Percentiles rank a stretch among this genome's conserved stretches.
Conservation (phyloP, 2,888 invertebrate genomes). For the Euproctis similis region DNA sequence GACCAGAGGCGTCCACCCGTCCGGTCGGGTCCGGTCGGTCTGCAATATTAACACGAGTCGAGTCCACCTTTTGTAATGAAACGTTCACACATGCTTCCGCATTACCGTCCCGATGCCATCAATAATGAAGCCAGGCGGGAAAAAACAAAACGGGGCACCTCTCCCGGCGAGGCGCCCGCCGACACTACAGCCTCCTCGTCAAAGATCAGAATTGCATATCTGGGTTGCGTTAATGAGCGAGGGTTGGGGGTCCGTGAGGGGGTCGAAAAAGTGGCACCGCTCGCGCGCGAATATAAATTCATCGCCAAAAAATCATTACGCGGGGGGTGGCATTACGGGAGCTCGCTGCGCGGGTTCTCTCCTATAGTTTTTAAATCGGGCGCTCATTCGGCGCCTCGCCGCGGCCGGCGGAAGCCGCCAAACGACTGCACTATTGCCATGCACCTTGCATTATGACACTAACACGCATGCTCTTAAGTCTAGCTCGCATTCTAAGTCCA, state of each 20-base stretch:
- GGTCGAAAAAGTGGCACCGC: conserved; percentile 77
- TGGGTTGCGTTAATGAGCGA: conserved; percentile 79
- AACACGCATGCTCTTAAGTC: conserved; percentile 52
- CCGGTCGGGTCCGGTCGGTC: conserved; percentile 71
- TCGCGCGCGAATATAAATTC: conserved; percentile 84
- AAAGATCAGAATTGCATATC: conserved; percentile 82
- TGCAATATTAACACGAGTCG: conserved; percentile 73
- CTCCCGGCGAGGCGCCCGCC: conserved; percentile 72
- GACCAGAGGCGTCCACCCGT: conserved; percentile 65
- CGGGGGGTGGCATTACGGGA: conserved; percentile 83
- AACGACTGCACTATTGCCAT: conserved; percentile 41
- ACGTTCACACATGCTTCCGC: conserved; percentile 77
- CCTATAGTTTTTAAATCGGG: conserved; percentile 75
- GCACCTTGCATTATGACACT: conserved; percentile 37
- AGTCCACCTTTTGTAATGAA: conserved; percentile 76
- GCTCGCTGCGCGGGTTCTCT: conserved; percentile 69
- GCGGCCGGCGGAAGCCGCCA: conserved; percentile 59
- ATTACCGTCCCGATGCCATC: conserved; percentile 76
- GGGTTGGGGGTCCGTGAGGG: conserved; percentile 55
- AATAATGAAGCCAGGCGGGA: conserved; percentile 77
- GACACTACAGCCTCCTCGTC: conserved; percentile 77
- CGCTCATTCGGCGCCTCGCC: conserved; percentile 70
- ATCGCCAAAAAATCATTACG: conserved; percentile 92
- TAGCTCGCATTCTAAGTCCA: conserved; percentile 13
- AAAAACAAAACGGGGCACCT: conserved; percentile 74